Evolutionary conservation across 2,797 vertebrate species (phyloP), one percentile per base, ranked within the genome.

Genomic region (Halcyon smyrnensis): DNA sequence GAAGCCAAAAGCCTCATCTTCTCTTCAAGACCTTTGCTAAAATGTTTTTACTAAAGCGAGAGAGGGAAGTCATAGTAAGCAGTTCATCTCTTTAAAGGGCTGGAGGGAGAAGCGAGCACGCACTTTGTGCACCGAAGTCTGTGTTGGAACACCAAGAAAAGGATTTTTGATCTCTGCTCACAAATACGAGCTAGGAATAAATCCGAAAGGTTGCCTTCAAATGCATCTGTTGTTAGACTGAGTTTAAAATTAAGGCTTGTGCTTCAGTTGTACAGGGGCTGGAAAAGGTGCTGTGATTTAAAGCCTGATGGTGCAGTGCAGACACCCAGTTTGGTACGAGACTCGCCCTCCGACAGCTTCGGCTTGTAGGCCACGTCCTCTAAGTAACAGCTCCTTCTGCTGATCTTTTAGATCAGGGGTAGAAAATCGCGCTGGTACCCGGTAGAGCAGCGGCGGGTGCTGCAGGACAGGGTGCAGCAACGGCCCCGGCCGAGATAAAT

Each of bases 241-340:
- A 34, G 17, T 6, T 64, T 21, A 81, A 21, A 27, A 30, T 3
- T 11, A 20, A 20, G 25, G 34, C 8, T 25, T 24, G 37, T 8
- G 32, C n/a, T 53, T 20, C 45, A 59, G 28, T 8, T 8, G 34
- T 9, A 28, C 2, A 6, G 28, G 46, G 12, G 27, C 14, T n/a
- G 12, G 27, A 5, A 56, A 28, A 39, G 46, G 21, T 2, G 30
- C 41, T 23, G 7, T 0, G 30, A 46, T 36, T 74, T 14, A 5
- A 34, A 32, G 36, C 20, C 0, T 8, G 25, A 7, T 0, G 15
- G 51, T 10, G 23, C 6, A 17, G 60, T 13, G 4, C 25, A 6
- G 15, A 5, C 8, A 0, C 43, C 18, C 12, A 1, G 45, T 2
- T 15, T 24, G 36, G 30, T 32, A 12, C 0, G 8, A 25, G 54